Evolutionary conservation across 1,140 invertebrate genomes (phyloP).

Genomic region (Nasonia giraulti): DNA sequence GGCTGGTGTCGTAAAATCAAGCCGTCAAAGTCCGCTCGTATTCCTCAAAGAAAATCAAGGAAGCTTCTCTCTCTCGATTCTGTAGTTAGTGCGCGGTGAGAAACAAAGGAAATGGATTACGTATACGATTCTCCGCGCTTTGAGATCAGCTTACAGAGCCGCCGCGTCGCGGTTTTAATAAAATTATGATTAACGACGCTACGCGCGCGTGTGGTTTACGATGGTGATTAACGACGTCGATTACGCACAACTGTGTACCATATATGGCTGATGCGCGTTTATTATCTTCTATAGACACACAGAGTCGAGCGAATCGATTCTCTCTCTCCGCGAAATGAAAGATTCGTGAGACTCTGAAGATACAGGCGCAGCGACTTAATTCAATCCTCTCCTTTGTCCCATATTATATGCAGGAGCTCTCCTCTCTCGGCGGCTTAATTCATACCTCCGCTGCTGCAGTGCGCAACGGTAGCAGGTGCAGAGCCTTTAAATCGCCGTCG

Average conservation of each 20-base stretch:
- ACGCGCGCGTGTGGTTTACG: neutral
- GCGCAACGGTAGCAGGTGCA: constrained; percentile 12
- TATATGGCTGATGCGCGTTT: too few relatives aligned
- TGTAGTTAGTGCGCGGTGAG: too few relatives aligned
- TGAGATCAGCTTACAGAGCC: neutral
- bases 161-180: constrained; percentile 22
- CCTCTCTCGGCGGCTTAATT: neutral
- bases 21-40: neutral
- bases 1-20: neutral
- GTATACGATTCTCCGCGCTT: neutral
- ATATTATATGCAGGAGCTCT: neutral
- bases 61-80: neutral
- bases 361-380: neutral
- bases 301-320: too few relatives aligned
- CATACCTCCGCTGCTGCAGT: neutral
- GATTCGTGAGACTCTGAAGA: too few relatives aligned
- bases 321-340: neutral
- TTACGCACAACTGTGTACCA: too few relatives aligned
- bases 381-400: neutral
- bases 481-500: neutral
- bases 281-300: too few relatives aligned
- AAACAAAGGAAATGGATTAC: neutral
- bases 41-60: neutral
- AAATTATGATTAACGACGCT: constrained; percentile 38
- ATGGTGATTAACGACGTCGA: constrained; percentile 33